Conservation (phyloP, 2,888 invertebrate species). For the Cylindroiulus punctatus region DNA sequence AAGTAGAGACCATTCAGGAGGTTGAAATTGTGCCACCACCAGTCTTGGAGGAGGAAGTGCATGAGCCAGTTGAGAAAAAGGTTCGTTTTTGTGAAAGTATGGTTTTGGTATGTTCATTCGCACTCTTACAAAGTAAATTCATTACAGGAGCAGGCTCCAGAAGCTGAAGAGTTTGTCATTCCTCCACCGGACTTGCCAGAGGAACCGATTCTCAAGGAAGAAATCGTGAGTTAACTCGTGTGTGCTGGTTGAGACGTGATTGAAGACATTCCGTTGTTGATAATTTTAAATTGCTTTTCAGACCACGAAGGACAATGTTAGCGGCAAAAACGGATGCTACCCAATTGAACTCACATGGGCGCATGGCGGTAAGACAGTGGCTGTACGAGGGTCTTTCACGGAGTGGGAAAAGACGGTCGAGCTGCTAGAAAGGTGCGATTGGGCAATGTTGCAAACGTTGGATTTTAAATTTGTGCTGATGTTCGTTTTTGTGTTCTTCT, state of each 20-base stretch:
- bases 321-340: neutral
- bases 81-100: neutral
- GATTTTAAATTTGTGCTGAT: neutral
- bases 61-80: conserved; percentile 43
- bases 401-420: conserved; percentile 56
- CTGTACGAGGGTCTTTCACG: conserved; percentile 54
- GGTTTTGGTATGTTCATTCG: too few species aligned
- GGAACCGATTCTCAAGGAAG: conserved; percentile 37
- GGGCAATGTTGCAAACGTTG: neutral
- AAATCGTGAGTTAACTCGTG: conserved; percentile 13
- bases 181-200: conserved; percentile 46
- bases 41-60: conserved; percentile 39
- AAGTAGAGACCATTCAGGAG: neutral
- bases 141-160: neutral
- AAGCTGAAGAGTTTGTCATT: conserved; percentile 7
- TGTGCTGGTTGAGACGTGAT: neutral
- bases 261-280: neutral
- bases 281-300: neutral
- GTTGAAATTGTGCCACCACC: conserved; percentile 51
- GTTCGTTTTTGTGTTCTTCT: neutral
- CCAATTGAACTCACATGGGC: conserved; percentile 53
- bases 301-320: conserved; percentile 9
- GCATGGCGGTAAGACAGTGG: conserved; percentile 55
- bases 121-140: neutral
- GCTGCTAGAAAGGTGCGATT: conserved; percentile 54